Conservation (phyloP, 2,888 invertebrate genomes). For the Charanyca ferruginea region DNA sequence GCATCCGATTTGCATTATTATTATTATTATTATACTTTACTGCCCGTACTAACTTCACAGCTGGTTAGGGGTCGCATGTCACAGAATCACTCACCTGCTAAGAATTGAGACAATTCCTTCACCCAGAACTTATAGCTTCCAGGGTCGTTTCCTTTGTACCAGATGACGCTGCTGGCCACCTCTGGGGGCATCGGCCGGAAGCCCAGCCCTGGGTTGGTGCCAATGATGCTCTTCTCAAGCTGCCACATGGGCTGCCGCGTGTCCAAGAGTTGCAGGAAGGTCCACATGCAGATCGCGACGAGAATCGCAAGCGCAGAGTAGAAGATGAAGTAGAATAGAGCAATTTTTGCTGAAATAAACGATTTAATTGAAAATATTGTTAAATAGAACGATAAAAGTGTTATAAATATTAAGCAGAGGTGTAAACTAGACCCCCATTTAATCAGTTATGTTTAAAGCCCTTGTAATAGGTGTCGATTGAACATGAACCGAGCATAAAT, state of each 20-base stretch:
- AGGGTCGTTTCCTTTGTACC: slow-evolving; percentile 96
- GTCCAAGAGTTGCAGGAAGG: slow-evolving; percentile 97
- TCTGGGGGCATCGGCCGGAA: slow-evolving; percentile 97
- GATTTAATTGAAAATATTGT: neutral
- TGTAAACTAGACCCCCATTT: no score
- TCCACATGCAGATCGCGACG: slow-evolving; percentile 98
- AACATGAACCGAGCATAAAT: no score
- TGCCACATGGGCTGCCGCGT: slow-evolving; percentile 97
- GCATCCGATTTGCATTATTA: no score
- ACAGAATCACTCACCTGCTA: slow-evolving; percentile 92
- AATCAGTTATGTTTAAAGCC: no score
- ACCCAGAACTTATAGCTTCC: slow-evolving; percentile 96
- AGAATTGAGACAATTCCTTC: slow-evolving; percentile 93
- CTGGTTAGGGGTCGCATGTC: no score
- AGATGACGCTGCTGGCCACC: slow-evolving; percentile 98
- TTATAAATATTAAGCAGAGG: neutral
- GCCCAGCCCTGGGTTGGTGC: slow-evolving; percentile 98
- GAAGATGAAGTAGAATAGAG: slow-evolving; percentile 98
- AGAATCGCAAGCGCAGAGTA: slow-evolving; percentile 97
- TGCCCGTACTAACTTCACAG: no score
- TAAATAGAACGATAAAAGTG: neutral
- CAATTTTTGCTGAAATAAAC: slow-evolving; percentile 95
- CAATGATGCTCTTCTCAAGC: slow-evolving; percentile 96
- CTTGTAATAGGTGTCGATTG: no score
- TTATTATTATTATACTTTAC: no score